These are phyloP conservation scores for Leucania comma DNA, from an alignment of 2,888 invertebrate species.

Conservation along the genomic window DNA sequence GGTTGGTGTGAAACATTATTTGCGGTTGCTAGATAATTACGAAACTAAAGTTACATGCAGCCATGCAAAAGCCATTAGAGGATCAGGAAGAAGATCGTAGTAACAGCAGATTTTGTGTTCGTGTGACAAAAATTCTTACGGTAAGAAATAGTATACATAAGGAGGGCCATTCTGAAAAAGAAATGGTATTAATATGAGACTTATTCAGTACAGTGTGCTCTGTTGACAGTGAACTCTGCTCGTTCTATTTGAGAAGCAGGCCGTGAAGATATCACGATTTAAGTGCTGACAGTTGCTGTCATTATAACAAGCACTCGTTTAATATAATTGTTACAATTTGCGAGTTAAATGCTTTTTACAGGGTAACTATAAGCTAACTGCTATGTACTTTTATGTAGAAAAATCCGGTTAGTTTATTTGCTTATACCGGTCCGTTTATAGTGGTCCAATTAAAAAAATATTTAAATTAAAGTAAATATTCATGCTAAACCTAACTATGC, in stretches of 20 bases:
- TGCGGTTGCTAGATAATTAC: neutral
- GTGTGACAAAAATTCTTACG: too few relatives aligned
- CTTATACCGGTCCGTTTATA: too few relatives aligned
- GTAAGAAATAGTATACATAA: too few relatives aligned
- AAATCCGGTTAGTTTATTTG: too few relatives aligned
- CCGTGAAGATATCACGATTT: conserved; percentile 42
- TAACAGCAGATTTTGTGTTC: neutral
- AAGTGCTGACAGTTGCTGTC: conserved; percentile 35
- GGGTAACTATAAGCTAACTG: neutral
- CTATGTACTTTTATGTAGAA: neutral
- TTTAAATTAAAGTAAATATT: too few relatives aligned
- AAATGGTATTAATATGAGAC: too few relatives aligned
- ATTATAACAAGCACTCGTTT: conserved; percentile 17
- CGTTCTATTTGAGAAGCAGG: conserved; percentile 19
- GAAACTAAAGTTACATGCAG: neutral
- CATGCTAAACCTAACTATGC: too few relatives aligned
- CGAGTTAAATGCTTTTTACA: conserved; percentile 13
- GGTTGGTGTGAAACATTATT: conserved; percentile 1
- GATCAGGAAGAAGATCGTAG: neutral
- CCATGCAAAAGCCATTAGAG: neutral
- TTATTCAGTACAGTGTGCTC: too few relatives aligned
- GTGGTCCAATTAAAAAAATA: too few relatives aligned
- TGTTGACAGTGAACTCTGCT: conserved; percentile 25
- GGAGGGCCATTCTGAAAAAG: too few relatives aligned
- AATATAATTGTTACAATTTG: conserved; percentile 40